Evolutionary conservation across 2,113 vertebrate species (phyloP).

Genomic region (Seriola dumerili): DNA sequence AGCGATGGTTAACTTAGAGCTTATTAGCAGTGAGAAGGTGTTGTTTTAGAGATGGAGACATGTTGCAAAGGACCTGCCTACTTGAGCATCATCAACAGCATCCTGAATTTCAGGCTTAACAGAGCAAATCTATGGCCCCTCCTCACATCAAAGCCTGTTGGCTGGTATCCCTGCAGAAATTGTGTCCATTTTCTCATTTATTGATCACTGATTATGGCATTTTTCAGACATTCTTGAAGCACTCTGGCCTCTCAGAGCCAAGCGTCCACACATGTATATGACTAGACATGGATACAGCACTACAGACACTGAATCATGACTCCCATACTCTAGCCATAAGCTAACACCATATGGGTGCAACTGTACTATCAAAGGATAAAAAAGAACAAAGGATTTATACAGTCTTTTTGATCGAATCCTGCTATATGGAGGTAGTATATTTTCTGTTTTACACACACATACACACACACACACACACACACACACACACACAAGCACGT

Average conservation of each 20-base stretch:
- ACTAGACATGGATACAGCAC: slow-evolving; percentile 33
- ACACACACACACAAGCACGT: slow-evolving; percentile 31
- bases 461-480: slow-evolving; percentile 30
- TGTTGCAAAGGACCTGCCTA: slow-evolving; percentile 81
- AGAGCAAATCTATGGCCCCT: slow-evolving; percentile 30
- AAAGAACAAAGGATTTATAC: slow-evolving; percentile 69
- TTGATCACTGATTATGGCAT: slow-evolving; percentile 17
- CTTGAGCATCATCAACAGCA: slow-evolving; percentile 83
- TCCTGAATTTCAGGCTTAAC: slow-evolving; percentile 46
- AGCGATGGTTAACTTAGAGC: slow-evolving; percentile 83
- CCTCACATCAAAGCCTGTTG: not conserved
- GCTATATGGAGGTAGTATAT: slow-evolving; percentile 65
- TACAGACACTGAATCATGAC: slow-evolving; percentile 58
- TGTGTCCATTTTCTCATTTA: not conserved
- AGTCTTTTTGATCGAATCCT: slow-evolving; percentile 69
- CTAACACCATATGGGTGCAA: slow-evolving; percentile 64
- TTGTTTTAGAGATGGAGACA: slow-evolving; percentile 74
- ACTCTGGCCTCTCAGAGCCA: slow-evolving; percentile 34
- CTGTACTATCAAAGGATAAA: slow-evolving; percentile 70
- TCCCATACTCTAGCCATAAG: slow-evolving; percentile 61
- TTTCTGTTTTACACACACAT: slow-evolving; percentile 42
- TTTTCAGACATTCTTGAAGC: slow-evolving; percentile 20
- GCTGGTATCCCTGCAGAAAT: slow-evolving; percentile 29
- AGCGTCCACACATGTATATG: slow-evolving; percentile 54
- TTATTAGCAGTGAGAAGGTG: slow-evolving; percentile 88